phyloP scores from a whole-genome alignment of 1,140 invertebrate species.

The Plectrocnemia conspersa region DNA sequence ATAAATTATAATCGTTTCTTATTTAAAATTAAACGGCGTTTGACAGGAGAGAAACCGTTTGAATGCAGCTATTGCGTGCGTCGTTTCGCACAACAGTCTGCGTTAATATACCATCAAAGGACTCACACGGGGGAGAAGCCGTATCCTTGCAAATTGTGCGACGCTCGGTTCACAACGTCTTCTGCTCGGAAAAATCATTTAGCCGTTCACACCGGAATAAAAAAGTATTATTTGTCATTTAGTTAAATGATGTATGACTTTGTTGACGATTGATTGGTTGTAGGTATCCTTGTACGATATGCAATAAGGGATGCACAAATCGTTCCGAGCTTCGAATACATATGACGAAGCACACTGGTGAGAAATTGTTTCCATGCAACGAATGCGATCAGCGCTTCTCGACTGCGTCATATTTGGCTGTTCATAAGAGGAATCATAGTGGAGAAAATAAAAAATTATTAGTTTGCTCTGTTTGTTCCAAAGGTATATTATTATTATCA shows the following conservation, averaged over 20 bases:
- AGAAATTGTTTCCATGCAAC: conserved; percentile 33
- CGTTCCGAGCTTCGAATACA: conserved; percentile 45
- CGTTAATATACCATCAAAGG: conserved; percentile 59
- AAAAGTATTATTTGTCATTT: no score
- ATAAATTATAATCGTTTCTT: background rate
- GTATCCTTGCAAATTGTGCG: conserved; percentile 58
- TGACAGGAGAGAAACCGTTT: conserved; percentile 58
- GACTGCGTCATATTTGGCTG: conserved; percentile 33
- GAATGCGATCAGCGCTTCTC: conserved; percentile 42
- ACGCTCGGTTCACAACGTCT: conserved; percentile 48
- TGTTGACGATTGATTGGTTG: background rate
- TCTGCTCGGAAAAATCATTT: conserved; percentile 50
- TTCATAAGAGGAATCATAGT: conserved; percentile 31
- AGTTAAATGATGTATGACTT: background rate
- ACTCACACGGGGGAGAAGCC: conserved; percentile 68
- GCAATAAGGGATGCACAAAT: conserved; percentile 46
- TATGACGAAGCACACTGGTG: conserved; percentile 36
- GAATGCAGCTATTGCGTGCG: conserved; percentile 58
- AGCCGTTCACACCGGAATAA: conserved; percentile 46
- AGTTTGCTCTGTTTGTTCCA: conserved; percentile 27
- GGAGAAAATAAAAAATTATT: conserved; percentile 34
- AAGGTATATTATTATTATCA: no score
- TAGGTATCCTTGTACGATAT: conserved; percentile 47
- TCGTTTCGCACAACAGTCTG: conserved; percentile 61
- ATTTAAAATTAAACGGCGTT: background rate